A percentile compares a stretch with the other conserved stretches of the same genome.
Evolutionary conservation across 2,888 invertebrate species (phyloP).

Genomic region (Rhabditoides inermis): DNA sequence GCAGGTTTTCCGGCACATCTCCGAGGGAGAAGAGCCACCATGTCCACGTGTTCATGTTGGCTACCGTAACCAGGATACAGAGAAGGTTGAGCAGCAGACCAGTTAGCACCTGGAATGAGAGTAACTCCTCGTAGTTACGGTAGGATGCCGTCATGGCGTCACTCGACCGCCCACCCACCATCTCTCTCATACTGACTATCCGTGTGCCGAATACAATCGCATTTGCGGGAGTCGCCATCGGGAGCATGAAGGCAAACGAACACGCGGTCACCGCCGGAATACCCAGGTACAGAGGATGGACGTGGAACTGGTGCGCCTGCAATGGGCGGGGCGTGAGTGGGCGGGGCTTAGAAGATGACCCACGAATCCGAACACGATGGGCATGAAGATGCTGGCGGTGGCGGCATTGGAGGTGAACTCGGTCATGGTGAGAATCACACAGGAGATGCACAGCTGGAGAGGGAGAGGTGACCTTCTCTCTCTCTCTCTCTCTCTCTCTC

Average conservation of each 20-base stretch:
- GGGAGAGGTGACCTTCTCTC: too few relatives aligned
- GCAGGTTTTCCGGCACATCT: slow-evolving; percentile 9
- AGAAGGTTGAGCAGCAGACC: slow-evolving; percentile 14
- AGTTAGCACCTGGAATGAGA: slow-evolving; percentile 8
- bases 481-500: too few relatives aligned
- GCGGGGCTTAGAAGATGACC: too few relatives aligned
- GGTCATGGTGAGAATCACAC: too few relatives aligned
- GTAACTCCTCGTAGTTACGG: too few relatives aligned
- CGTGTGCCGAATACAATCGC: slow-evolving; percentile 54
- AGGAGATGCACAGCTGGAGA: too few relatives aligned
- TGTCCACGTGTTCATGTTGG: slow-evolving; percentile 14
- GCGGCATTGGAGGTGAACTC: too few relatives aligned
- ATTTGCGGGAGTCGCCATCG: slow-evolving; percentile 61
- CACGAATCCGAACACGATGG: too few relatives aligned
- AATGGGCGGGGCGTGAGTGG: too few relatives aligned
- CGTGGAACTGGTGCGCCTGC: slow-evolving; percentile 27
- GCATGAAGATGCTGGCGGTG: too few relatives aligned
- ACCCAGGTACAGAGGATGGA: slow-evolving; percentile 52
- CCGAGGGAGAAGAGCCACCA: slow-evolving; percentile 11
- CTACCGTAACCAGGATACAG: slow-evolving; percentile 11
- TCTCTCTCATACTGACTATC: slow-evolving; percentile 9
- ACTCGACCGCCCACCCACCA: slow-evolving; percentile 7
- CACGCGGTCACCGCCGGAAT: slow-evolving; percentile 49
- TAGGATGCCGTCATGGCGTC: too few relatives aligned
- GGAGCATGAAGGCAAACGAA: slow-evolving; percentile 56